These are phyloP conservation scores for Vanessa tameamea DNA, from an alignment of 1,140 invertebrate genomes.

Conservation along the genomic window DNA sequence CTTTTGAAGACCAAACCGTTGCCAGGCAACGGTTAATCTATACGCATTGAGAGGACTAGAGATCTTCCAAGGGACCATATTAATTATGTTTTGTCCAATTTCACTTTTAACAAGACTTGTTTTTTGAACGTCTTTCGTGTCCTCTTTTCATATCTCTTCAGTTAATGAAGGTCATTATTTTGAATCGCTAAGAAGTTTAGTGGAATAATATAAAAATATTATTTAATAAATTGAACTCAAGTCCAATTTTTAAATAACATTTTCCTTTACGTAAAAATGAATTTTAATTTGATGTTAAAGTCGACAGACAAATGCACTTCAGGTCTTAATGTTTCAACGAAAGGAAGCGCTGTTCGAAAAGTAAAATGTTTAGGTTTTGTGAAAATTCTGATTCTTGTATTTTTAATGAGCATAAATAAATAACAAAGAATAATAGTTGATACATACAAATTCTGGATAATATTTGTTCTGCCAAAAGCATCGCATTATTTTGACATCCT, in stretches of 20 bases:
- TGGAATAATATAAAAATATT: slow-evolving; percentile 13
- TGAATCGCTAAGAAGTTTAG: slow-evolving; percentile 23
- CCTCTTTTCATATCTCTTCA: slow-evolving; percentile 20
- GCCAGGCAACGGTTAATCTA: slow-evolving; percentile 38
- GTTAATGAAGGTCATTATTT: slow-evolving; percentile 38
- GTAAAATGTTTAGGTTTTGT: neutral
- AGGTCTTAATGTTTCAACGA: neutral
- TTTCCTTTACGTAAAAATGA: neutral
- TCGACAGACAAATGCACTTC: neutral
- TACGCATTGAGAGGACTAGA: slow-evolving; percentile 26
- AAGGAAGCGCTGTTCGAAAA: neutral
- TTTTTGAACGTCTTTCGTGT: slow-evolving; percentile 24
- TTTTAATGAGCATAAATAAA: too few relatives aligned
- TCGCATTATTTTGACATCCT: too few relatives aligned
- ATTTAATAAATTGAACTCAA: neutral
- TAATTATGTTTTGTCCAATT: slow-evolving; percentile 35
- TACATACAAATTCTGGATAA: too few relatives aligned
- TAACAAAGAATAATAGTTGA: too few relatives aligned
- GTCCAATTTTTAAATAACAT: neutral
- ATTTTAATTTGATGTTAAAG: neutral
- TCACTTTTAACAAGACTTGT: slow-evolving; percentile 17
- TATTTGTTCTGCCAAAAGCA: too few relatives aligned
- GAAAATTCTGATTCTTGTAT: too few relatives aligned
- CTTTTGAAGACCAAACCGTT: slow-evolving; percentile 14
- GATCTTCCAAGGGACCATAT: slow-evolving; percentile 31